Conservation (phyloP, 2,113 vertebrate species). For the Lophotis ruficrista region DNA sequence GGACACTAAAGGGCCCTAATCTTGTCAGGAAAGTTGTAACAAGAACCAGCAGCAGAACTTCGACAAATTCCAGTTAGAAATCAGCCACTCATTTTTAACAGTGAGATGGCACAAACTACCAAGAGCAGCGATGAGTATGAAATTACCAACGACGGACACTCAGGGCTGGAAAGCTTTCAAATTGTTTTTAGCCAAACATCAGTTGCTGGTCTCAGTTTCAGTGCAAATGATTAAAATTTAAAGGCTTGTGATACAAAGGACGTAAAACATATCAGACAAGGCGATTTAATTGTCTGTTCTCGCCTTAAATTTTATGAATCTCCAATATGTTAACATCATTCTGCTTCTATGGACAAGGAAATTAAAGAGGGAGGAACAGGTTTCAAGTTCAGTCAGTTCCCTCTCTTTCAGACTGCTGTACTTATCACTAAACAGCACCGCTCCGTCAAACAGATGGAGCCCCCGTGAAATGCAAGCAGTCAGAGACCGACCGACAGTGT, state of each 20-base stretch:
- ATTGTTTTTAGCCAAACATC: constrained; percentile 55
- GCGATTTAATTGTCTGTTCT: constrained; percentile 44
- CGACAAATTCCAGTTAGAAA: constrained; percentile 47
- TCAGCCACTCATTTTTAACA: constrained; percentile 4
- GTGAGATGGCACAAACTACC: constrained; percentile 21
- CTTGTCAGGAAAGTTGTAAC: constrained; percentile 60
- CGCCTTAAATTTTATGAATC: constrained; percentile 49
- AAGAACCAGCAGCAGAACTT: constrained; percentile 58
- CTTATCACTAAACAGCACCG: background rate
- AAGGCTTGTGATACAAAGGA: constrained; percentile 31
- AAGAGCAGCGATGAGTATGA: constrained; percentile 19
- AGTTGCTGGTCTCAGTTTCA: constrained; percentile 38
- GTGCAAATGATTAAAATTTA: constrained; percentile 55
- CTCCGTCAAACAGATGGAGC: background rate
- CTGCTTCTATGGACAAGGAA: background rate
- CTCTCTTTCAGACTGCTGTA: background rate
- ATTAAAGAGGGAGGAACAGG: background rate
- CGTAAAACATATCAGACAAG: constrained; percentile 35
- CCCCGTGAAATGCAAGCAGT: background rate
- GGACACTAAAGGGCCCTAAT: constrained; percentile 63
- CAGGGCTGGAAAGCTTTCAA: constrained; percentile 39
- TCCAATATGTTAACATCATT: constrained; percentile 44
- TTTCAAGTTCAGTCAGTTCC: constrained; percentile 1
- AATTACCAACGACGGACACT: constrained; percentile 35
- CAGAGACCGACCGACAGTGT: rapidly evolving